These are phyloP conservation scores for Siniperca knerii DNA, from an alignment of 2,113 vertebrate species.

Conservation along the genomic window DNA sequence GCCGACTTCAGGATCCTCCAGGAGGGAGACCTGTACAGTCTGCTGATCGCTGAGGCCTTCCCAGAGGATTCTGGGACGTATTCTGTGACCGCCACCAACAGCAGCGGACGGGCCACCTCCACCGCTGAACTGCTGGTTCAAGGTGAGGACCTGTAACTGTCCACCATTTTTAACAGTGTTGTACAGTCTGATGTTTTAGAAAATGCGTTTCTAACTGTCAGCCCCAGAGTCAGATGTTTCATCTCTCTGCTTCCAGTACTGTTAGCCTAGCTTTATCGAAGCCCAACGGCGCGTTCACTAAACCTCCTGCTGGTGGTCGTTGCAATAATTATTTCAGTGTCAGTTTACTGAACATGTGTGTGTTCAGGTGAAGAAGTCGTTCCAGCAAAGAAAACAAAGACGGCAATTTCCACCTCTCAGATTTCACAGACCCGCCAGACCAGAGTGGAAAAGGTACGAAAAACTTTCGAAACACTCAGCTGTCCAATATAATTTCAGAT, in stretches of 20 bases:
- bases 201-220: too few species aligned
- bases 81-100: constrained; percentile 96
- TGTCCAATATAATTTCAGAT: too few species aligned
- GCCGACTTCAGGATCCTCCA: constrained; percentile 95
- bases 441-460: constrained; percentile 90
- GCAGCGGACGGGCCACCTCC: constrained; percentile 95
- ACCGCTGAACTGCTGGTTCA: constrained; percentile 96
- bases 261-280: too few species aligned
- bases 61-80: constrained; percentile 98
- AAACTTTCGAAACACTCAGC: background rate
- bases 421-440: constrained; percentile 91
- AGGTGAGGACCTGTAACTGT: constrained; percentile 79
- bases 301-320: too few species aligned
- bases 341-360: background rate
- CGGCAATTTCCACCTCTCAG: constrained; percentile 92
- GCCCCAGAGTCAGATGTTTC: too few species aligned
- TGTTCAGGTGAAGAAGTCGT: constrained; percentile 92
- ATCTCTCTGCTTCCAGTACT: too few species aligned
- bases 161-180: too few species aligned
- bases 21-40: constrained; percentile 95
- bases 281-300: too few species aligned
- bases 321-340: background rate
- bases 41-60: constrained; percentile 95
- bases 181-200: too few species aligned
- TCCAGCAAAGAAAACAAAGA: constrained; percentile 98